Evolutionary conservation across 2,888 invertebrate species (phyloP), one percentile per base, ranked within the genome.

Genomic region (Geotrupes spiniger): DNA sequence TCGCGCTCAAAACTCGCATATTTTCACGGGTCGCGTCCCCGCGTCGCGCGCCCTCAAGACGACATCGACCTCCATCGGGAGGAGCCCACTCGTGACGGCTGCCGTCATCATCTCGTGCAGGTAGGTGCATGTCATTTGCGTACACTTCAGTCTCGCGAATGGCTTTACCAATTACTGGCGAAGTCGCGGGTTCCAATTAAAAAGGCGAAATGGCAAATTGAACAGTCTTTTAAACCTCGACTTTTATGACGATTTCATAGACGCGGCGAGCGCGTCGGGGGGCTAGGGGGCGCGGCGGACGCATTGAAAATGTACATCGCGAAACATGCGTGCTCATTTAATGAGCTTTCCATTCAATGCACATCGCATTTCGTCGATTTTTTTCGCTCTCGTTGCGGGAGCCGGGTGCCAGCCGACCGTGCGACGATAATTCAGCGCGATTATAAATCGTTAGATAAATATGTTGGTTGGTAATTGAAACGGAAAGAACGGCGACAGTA

Each of bases 291-390:
- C 11, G 25, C 11, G 41, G 41, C 31, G 45, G 45, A 11, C 11
- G 43, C 36, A 15, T 33, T 25, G 42, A 41, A 41, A 42, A 36
- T 28, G 27, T 37, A 37, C 27, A 42, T 47, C 42, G 47, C 41
- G 47, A 42, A 42, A 42, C 33, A 36, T 47, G 47, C 47, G 47
- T 47, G 47, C 33, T 42, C 42, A 47, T 47, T 47, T 47, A 47
- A 47, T 47, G 47, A 47, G 42, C 47, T 14, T 14, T 14, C 14
- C 33, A 33, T 33, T 33, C 33, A 33, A 14, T 15, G 33, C 12
- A 14, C 15, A 14, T 8, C 33, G 33, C 11, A 15, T 33, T 33
- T 33, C 33, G 14, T 33, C 21, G 21, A 21, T 21, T 21, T 21
- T 21, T 21, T 21, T 21, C 21, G 3, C 21, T 6, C 6, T 6